Base-by-base conservation (phyloP, 2,888 invertebrate species). In the Adelphocoris suturalis region DNA sequence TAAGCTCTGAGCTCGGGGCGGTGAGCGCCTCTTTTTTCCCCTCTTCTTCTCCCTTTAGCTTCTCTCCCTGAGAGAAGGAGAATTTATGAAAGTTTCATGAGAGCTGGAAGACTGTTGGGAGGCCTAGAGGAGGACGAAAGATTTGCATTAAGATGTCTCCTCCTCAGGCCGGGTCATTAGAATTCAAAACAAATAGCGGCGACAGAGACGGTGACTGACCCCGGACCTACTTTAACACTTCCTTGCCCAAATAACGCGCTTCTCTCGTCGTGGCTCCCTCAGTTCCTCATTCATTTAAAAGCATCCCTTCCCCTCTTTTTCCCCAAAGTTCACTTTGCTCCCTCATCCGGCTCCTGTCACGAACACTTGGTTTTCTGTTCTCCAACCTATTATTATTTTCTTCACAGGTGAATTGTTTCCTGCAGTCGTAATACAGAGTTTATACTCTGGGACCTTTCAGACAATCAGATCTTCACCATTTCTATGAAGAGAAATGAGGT, bases 61-160 rank as follows among this genome's bases (percentile, higher is more conserved):
- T n/a, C 68, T 80, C 68, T 80, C 68, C 27, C n/a, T 61, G n/a
- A 76, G 23, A 68, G 27, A 27, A 68, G 68, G 68, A 68, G 76
- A 89, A 89, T 89, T 89, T 89, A 89, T 89, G 89, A 89, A 89
- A 89, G 75, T 89, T 89, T 89, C 89, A 89, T 89, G 89, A 89
- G 82, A 82, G 82, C 52, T 52, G 47, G 48, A 52, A 23, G 61
- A 16, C 23, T 11, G 23, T 68, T n/a, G 68, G 19, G 12, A 19
- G 68, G 19, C 68, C 19, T 11, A 48, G 52, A 23, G 47, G 82
- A 82, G 82, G 57, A 80, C 46, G 78, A 89, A 89, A 82, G 89
- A 89, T 89, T 89, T 89, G 89, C 89, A 89, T 89, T 89, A 89
- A 89, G 89, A 89, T 78, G 89, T 89, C 61, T 81, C 82, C 57